Evolutionary conservation across 2,888 invertebrate genomes (phyloP).

Genomic region (Tetranychus piercei): DNA sequence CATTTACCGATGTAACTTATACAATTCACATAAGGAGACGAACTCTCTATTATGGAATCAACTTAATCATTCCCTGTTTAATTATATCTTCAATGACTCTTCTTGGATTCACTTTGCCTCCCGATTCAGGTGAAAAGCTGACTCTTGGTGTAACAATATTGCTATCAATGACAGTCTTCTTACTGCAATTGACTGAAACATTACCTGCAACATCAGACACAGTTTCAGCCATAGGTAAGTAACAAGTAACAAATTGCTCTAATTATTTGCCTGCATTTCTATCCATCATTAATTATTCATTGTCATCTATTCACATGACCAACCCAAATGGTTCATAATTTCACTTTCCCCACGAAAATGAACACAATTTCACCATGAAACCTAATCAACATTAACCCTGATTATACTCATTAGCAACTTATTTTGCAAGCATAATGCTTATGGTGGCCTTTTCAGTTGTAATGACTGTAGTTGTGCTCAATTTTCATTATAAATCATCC

Average conservation of each 20-base stretch:
- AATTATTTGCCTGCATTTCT: background rate
- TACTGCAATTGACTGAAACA: conserved; percentile 94
- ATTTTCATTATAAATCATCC: conserved; percentile 89
- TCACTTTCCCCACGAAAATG: too few species aligned
- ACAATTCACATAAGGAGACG: conserved; percentile 84
- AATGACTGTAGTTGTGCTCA: conserved; percentile 88
- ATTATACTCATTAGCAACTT: conserved; percentile 51
- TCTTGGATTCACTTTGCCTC: conserved; percentile 90
- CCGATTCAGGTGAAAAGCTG: conserved; percentile 96
- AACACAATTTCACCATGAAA: background rate
- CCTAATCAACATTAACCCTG: background rate
- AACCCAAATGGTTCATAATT: background rate
- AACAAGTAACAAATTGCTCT: background rate
- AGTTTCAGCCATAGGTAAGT: conserved; percentile 84
- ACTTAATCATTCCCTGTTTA: conserved; percentile 96
- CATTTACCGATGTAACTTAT: conserved; percentile 87
- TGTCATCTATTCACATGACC: background rate
- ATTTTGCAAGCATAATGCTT: conserved; percentile 99
- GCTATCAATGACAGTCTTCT: conserved; percentile 89
- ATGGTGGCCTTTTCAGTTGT: conserved; percentile 97
- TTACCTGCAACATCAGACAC: conserved; percentile 98
- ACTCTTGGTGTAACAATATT: conserved; percentile 93
- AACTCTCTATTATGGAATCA: conserved; percentile 97
- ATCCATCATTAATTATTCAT: background rate
- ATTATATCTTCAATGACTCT: conserved; percentile 93